Evolutionary conservation across 2,113 vertebrate species (phyloP), one percentile per base, ranked within the genome.

Genomic region (Neoarius graeffei): DNA sequence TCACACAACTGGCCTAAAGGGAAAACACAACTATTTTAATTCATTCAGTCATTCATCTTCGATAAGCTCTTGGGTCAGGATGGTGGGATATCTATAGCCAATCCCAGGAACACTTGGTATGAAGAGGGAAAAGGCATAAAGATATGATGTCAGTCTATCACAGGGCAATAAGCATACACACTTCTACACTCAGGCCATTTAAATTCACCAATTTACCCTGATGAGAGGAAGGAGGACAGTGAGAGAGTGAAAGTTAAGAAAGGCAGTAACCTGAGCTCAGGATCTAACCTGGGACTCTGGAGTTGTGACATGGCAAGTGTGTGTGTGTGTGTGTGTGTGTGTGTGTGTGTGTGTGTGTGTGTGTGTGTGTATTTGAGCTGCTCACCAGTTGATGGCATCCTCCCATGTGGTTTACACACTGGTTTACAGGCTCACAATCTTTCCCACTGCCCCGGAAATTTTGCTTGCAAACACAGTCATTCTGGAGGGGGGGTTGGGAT

Each of bases 301-400:
- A 66, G 25, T 20, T 20, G 17, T 60, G 59, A 62, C 19, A 8
- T 6, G 27, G n/a, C 27, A 15, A 42, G 42, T 4, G 27, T 59
- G 59, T 57, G 35, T 85, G 52, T 64, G 83, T 69, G 35, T n/a
- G 74, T 79, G 52, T 23, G 25, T 84, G 20, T 25, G 20, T 83
- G 27, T 79, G 88, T 82, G 35, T 76, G 64, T 60, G 64, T 85
- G 62, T 79, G 7, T 82, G 62, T 81, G 74, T 35, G 30, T 54
- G 60, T 74, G 54, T 48, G 15, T 74, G 14, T 30, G 83, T 80
- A 60, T 73, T 15, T 62, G 19, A n/a, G 14, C 1, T 64, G 94
- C 97, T 96, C 86, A 99, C 98, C 94, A 96, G 88, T 66, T 94
- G 95, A 90, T 99, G 97, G 66, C 98, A 99, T 89, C 95, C 95